Percentiles rank a stretch among this genome's conserved stretches.
phyloP scores from a whole-genome alignment of 1,140 invertebrate genomes.

The Bradysia coprophila region DNA sequence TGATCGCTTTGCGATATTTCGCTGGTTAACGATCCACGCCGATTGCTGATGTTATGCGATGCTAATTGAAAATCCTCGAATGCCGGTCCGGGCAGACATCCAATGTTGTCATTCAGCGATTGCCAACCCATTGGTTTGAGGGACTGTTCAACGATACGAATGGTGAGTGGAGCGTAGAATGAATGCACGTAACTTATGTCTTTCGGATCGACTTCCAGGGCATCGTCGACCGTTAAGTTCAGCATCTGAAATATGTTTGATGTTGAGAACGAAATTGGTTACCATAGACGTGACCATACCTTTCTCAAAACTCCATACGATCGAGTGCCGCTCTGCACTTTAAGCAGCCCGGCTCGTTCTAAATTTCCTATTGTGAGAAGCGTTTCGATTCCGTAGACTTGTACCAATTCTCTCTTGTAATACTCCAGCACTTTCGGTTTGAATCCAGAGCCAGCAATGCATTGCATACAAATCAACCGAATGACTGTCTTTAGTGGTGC shows the following conservation, averaged over 20 bases:
- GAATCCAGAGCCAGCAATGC: constrained; percentile 68
- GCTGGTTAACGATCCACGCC: constrained; percentile 37
- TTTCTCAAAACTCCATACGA: constrained; percentile 53
- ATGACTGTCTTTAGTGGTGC: constrained; percentile 67
- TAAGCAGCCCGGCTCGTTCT: constrained; percentile 70
- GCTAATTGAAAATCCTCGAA: constrained; percentile 36
- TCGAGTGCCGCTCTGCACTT: constrained; percentile 43
- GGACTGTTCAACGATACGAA: constrained; percentile 72
- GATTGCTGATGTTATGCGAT: constrained; percentile 24
- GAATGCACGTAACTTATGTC: constrained; percentile 89
- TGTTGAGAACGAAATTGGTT: background rate
- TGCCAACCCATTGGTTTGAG: constrained; percentile 46
- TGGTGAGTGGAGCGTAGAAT: constrained; percentile 85
- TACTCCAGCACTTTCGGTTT: constrained; percentile 79
- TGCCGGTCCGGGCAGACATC: constrained; percentile 34
- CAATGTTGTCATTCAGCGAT: constrained; percentile 35
- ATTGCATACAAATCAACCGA: constrained; percentile 77
- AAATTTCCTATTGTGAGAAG: constrained; percentile 69
- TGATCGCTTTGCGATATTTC: constrained; percentile 46
- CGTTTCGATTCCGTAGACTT: constrained; percentile 81
- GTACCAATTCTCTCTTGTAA: constrained; percentile 82
- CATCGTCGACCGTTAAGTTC: constrained; percentile 70
- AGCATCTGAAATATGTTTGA: constrained; percentile 33
- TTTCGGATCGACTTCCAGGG: constrained; percentile 61
- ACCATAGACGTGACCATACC: constrained; percentile 22